Evolutionary conservation across 2,113 vertebrate genomes (phyloP).

Genomic region (Pangasianodon hypophthalmus): DNA sequence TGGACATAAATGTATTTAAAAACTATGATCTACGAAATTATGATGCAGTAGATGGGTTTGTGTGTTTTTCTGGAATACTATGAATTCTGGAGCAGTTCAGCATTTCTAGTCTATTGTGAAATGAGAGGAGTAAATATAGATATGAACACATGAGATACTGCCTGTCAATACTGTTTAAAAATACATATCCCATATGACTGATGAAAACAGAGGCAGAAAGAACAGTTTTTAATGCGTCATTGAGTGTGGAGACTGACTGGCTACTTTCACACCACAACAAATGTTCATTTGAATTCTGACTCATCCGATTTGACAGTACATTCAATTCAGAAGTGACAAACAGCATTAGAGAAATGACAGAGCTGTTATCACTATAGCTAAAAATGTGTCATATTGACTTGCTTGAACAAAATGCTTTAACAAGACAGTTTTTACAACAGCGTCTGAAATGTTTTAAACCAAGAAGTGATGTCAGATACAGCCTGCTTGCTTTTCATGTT

Average conservation of each 20-base stretch:
- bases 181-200: not conserved
- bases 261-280: slow-evolving; percentile 22
- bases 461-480: not conserved
- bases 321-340: slow-evolving; percentile 7
- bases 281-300: slow-evolving; percentile 4
- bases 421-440: not conserved
- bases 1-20: not conserved
- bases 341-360: not conserved
- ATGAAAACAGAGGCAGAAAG: too few relatives aligned
- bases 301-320: slow-evolving; percentile 17
- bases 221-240: not conserved
- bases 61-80: not conserved
- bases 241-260: not conserved
- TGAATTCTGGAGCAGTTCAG: not conserved
- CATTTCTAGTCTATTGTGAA: not conserved
- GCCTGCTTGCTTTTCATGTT: not conserved
- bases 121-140: not conserved
- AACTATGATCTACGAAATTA: not conserved
- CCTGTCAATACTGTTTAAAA: not conserved
- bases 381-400: not conserved
- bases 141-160: not conserved
- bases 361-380: not conserved
- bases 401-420: not conserved
- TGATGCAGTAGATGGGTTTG: not conserved
- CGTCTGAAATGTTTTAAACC: not conserved